A percentile compares a stretch with the other conserved stretches of the same genome.
These are phyloP conservation scores for Linyphia triangularis DNA, from an alignment of 2,888 invertebrate genomes.

Conservation along the genomic window DNA sequence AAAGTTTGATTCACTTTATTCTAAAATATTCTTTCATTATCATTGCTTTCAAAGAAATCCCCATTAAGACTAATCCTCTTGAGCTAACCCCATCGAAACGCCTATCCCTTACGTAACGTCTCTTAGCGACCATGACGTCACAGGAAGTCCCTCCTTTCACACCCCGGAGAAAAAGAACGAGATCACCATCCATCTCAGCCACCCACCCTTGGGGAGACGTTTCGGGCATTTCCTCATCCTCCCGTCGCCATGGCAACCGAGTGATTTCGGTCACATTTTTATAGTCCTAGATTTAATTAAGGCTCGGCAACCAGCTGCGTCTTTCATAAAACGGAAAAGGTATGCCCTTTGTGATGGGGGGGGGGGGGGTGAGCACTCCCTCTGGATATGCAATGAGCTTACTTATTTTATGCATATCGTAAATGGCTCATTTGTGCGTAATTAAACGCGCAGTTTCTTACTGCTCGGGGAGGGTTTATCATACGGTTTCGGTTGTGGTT, in stretches of 20 bases:
- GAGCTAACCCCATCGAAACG: too few relatives aligned
- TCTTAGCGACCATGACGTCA: too few relatives aligned
- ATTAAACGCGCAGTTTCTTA: constrained; percentile 5
- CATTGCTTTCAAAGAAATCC: too few relatives aligned
- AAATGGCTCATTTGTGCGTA: not conserved
- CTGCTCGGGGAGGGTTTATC: not conserved
- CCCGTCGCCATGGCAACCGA: constrained; percentile 34
- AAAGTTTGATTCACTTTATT: too few relatives aligned
- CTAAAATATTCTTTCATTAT: too few relatives aligned
- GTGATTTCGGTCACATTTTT: constrained; percentile 66
- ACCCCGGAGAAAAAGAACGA: too few relatives aligned
- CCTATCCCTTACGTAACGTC: too few relatives aligned
- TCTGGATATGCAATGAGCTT: not conserved
- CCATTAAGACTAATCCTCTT: too few relatives aligned
- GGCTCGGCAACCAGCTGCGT: constrained; percentile 18
- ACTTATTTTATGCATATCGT: not conserved
- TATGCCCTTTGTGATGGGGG: not conserved
- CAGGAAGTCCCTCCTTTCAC: too few relatives aligned
- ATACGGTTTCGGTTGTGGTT: too few relatives aligned
- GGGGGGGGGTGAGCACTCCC: too few relatives aligned
- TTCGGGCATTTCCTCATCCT: not conserved
- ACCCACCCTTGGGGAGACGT: not conserved
- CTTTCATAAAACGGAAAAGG: constrained; percentile 19
- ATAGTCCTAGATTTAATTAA: constrained; percentile 51
- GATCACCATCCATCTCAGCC: too few relatives aligned